Conservation (phyloP, 1,140 invertebrate species). For the Medauroidea extradentata region DNA sequence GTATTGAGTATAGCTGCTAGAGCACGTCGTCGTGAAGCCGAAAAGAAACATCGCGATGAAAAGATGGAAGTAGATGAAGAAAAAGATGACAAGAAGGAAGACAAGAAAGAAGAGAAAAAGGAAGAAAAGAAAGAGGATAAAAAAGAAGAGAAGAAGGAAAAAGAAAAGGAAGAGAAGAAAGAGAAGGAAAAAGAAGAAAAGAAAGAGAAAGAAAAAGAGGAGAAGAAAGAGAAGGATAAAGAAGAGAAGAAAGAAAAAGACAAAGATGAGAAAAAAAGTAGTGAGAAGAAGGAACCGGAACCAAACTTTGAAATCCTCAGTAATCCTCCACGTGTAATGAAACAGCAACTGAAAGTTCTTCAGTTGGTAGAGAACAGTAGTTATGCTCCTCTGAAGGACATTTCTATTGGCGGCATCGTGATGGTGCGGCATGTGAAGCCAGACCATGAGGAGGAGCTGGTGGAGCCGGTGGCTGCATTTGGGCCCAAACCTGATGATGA, state of each 20-base stretch:
- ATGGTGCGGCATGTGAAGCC: constrained; percentile 83
- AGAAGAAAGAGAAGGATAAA: constrained; percentile 58
- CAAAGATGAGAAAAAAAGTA: constrained; percentile 58
- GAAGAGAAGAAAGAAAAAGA: constrained; percentile 45
- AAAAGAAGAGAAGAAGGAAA: constrained; percentile 40
- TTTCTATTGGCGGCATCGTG: constrained; percentile 92
- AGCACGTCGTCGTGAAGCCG: constrained; percentile 71
- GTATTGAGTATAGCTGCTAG: constrained; percentile 95
- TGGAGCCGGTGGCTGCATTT: constrained; percentile 92
- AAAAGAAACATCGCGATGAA: constrained; percentile 52
- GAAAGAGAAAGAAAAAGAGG: constrained; percentile 44
- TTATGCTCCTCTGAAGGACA: constrained; percentile 85
- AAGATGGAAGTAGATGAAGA: constrained; percentile 50
- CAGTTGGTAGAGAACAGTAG: constrained; percentile 72
- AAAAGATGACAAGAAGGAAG: constrained; percentile 56
- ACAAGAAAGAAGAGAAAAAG: constrained; percentile 55
- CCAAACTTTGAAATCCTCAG: constrained; percentile 86
- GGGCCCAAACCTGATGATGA: constrained; percentile 92
- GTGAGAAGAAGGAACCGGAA: constrained; percentile 58
- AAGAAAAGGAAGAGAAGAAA: constrained; percentile 49
- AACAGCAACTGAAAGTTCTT: constrained; percentile 85
- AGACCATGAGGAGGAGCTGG: constrained; percentile 73
- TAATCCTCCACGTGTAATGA: constrained; percentile 92
- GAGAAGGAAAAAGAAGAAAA: constrained; percentile 36
- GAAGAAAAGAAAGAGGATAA: constrained; percentile 47